Evolutionary conservation across 2,797 vertebrate genomes (phyloP).

Genomic region (Xenopus petersii): DNA sequence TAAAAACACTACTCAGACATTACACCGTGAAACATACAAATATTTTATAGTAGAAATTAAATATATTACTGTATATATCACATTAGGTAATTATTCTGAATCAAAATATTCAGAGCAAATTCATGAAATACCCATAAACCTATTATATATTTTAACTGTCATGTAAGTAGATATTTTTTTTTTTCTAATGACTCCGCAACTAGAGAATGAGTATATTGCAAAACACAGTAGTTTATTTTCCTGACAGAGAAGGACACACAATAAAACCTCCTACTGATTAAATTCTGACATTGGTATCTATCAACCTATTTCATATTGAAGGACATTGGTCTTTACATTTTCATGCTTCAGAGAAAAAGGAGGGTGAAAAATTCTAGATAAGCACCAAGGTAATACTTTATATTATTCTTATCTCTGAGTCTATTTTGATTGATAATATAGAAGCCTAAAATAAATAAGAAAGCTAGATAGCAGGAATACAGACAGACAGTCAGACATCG

Average conservation of each 20-base stretch:
- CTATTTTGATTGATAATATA: too few relatives aligned
- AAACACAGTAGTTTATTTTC: slow-evolving; percentile 41
- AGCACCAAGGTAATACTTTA: too few relatives aligned
- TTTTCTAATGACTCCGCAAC: slow-evolving; percentile 47
- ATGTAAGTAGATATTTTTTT: slow-evolving; percentile 41
- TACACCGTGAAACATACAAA: too few relatives aligned
- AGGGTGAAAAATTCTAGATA: slow-evolving; percentile 7
- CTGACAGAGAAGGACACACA: slow-evolving; percentile 42
- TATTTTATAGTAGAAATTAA: too few relatives aligned
- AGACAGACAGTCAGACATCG: too few relatives aligned
- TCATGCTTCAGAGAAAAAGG: slow-evolving; percentile 27
- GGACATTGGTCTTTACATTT: slow-evolving; percentile 22
- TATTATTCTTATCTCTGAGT: too few relatives aligned
- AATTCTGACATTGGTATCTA: slow-evolving; percentile 32
- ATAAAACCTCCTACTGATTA: slow-evolving; percentile 47
- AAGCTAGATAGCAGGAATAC: too few relatives aligned
- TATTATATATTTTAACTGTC: slow-evolving; percentile 27
- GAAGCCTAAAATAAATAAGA: too few relatives aligned
- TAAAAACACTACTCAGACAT: too few relatives aligned
- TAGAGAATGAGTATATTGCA: slow-evolving; percentile 31
- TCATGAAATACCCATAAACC: slow-evolving; percentile 17
- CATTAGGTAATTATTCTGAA: too few relatives aligned
- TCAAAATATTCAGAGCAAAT: slow-evolving; percentile 6
- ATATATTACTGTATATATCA: too few relatives aligned
- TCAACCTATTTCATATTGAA: slow-evolving; percentile 44